A percentile compares a stretch with the other conserved stretches of the same genome.
phyloP scores from a whole-genome alignment of 2,888 invertebrate species.

The Drosophila planitibia region DNA sequence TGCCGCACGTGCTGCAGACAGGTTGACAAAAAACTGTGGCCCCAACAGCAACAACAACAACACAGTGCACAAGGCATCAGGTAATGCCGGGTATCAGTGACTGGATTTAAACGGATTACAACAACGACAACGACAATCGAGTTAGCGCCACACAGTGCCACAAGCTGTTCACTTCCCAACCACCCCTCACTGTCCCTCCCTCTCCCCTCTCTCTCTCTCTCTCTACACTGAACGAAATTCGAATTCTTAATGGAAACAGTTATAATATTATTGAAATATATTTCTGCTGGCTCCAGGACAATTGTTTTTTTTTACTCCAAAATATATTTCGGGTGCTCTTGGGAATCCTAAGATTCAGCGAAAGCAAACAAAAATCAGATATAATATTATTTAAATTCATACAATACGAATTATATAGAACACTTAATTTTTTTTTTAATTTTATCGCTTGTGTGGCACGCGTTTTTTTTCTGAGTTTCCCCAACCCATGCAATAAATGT shows the following conservation, averaged over 20 bases:
- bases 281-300: background rate
- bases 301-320: background rate
- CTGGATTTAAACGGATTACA: slow-evolving; percentile 81
- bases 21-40: slow-evolving; percentile 80
- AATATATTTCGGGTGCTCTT: too few relatives aligned
- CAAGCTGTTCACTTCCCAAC: slow-evolving; percentile 11
- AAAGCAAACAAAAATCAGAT: background rate
- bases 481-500: background rate
- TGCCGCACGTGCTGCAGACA: slow-evolving; percentile 80
- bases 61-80: slow-evolving; percentile 50
- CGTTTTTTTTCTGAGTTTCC: background rate
- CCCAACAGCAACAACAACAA: slow-evolving; percentile 35
- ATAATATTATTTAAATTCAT: background rate
- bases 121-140: slow-evolving; percentile 76
- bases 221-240: background rate
- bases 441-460: background rate
- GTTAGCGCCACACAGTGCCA: slow-evolving; percentile 68
- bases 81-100: slow-evolving; percentile 79
- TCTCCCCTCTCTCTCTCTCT: background rate
- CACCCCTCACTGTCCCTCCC: too few relatives aligned
- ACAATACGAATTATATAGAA: background rate
- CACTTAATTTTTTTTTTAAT: background rate
- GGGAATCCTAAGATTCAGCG: background rate
- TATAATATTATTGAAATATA: background rate
- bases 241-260: background rate